Base-by-base conservation (phyloP, 2,113 vertebrate genomes). In the Trachemys scripta region DNA sequence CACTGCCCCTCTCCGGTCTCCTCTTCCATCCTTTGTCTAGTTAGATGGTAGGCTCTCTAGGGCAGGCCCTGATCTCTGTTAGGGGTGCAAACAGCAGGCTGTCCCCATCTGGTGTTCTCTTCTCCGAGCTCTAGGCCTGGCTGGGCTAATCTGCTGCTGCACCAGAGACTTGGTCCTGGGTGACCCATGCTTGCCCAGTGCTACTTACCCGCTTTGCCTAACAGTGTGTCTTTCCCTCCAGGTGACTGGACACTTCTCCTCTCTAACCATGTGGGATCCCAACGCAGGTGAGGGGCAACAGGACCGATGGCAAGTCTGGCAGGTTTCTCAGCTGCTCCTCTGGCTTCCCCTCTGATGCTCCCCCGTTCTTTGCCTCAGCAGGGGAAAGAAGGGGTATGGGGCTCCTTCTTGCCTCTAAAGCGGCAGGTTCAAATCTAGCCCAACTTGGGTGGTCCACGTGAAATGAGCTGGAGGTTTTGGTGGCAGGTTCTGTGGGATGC, bases 191-290 rank as follows among this genome's bases (percentile, higher is more conserved):
- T n/a, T 69, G 16, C 59, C 11, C 27, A 7, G 29, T 31, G 57
- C 35, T n/a, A 31, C n/a, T 38, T 75, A 75, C 4, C 19, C 5
- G 5, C 42, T 38, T 75, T 45, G 10, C 17, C 27, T 82, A 47
- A 87, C 47, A 29, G 22, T 84, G 25, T 79, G 47, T 88, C 87
- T 65, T 72, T 35, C 69, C 38, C 17, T 42, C 20, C 56, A 65
- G 72, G 29, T 78, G 80, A 56, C 87, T 8, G 16, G n/a, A 49
- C 80, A 20, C 49, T 42, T 49, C 53, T 65, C 35, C 24, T 54
- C 82, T 81, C 50, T 50, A 76, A 93, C 51, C 78, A 96, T 38
- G 42, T 98, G 98, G 98, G 97, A 98, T 97, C 98, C 98, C 75
- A 98, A 97, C 96, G 96, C 98, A 98, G 98, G 98, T 98, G 88